Evolutionary conservation across 2,113 vertebrate species (phyloP), one percentile per base, ranked within the genome.

Genomic region (Poeciliopsis prolifica): DNA sequence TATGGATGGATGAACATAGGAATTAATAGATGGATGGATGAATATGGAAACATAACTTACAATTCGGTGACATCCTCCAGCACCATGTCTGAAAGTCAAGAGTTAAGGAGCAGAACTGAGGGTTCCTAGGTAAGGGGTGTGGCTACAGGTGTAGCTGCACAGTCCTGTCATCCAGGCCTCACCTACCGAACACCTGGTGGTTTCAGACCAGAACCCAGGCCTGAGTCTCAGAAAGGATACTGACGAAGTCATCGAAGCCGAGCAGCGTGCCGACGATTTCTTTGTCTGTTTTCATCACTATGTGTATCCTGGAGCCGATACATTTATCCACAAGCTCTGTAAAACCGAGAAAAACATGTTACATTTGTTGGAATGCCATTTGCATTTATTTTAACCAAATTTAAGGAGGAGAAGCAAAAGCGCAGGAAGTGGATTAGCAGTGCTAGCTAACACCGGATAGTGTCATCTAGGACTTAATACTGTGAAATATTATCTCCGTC

Each of bases 171-270:
- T 37, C 35, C 35, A 37, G 35, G 10, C 35, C 22, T 7, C 51
- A 58, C 44, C 14, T n/a, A n/a, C 51, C 22, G n/a, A 24, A 58
- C 8, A 58, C 22, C 24, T 22, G 22, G 5, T 58, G 4, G 24
- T 58, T n/a, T 58, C 5, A 40, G 15, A 48, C 44, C n/a, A 37
- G 64, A 35, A 40, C 51, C 51, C 12, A 58, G 29, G 58, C 4
- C 10, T 5, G 17, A 19, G 10, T 40, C 30, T 30, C 19, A 67
- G 5, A 51, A 96, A 98, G 95, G 97, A 99, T 99, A 98, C 96
- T 99, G 95, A 99, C 98, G 68, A 99, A 99, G 85, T 99, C 98
- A 72, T 99, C 97, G 44, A 98, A 98, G 3, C 96, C 96, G 42
- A 97, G 88, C 67, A 97, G 91, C 0, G 96, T 97, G n/a, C 97